Percentiles rank a stretch among this genome's conserved stretches.
Conservation (phyloP, 2,113 vertebrate genomes). For the Sapajus apella region DNA sequence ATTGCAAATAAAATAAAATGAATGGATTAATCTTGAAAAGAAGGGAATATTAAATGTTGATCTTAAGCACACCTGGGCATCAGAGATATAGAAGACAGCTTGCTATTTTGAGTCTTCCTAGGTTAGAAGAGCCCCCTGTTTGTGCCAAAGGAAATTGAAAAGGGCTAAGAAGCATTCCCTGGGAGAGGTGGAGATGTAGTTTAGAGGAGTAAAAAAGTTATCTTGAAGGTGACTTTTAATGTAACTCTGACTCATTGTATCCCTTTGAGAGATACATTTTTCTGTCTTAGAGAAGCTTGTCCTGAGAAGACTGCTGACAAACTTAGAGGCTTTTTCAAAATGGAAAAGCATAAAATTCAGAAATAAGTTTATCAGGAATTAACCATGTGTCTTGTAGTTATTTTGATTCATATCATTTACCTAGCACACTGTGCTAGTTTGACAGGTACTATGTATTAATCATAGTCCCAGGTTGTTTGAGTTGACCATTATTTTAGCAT, state of each 20-base stretch:
- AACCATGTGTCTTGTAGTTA: not conserved
- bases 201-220: not conserved
- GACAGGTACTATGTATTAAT: not conserved
- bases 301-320: not conserved
- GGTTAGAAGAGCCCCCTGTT: not conserved
- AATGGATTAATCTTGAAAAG: conserved; percentile 24
- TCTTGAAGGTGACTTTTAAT: not conserved
- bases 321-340: conserved; percentile 16
- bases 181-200: not conserved
- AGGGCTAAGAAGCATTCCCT: not conserved
- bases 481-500: conserved; percentile 33
- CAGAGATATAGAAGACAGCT: not conserved
- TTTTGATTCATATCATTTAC: conserved; percentile 29
- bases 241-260: not conserved
- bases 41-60: conserved; percentile 19
- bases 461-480: not conserved
- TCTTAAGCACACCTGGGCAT: not conserved
- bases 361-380: conserved; percentile 36
- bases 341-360: not conserved
- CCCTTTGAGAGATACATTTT: conserved; percentile 1
- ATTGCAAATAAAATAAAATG: not conserved
- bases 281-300: not conserved
- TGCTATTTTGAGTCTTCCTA: not conserved
- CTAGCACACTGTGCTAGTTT: not conserved
- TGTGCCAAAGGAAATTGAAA: conserved; percentile 5